These are phyloP conservation scores for Regulus satrapa DNA, from an alignment of 2,113 vertebrate genomes.

Conservation along the genomic window DNA sequence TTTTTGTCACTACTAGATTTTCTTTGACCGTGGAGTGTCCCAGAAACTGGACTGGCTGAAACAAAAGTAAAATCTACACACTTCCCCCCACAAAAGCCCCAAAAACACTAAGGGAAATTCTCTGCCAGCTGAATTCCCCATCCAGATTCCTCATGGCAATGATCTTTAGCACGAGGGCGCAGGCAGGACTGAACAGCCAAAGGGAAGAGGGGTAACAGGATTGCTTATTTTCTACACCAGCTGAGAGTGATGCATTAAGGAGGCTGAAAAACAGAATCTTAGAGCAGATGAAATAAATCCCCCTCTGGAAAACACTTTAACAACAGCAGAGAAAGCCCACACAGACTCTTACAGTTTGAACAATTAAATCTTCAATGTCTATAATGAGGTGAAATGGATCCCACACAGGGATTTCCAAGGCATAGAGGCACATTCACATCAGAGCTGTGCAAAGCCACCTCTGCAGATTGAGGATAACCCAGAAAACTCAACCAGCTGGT, in stretches of 20 bases:
- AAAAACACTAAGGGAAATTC: not conserved
- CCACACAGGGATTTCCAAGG: not conserved
- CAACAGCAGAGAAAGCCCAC: not conserved
- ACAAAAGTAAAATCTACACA: not conserved
- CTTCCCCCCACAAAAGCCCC: accelerated
- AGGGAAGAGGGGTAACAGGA: not conserved
- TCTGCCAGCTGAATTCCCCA: not conserved
- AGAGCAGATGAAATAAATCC: not conserved
- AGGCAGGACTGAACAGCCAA: not conserved
- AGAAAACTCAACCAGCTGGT: not conserved
- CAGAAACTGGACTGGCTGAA: not conserved
- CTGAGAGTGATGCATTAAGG: not conserved
- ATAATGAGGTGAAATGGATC: not conserved
- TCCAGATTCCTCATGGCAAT: not conserved
- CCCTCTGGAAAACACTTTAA: not conserved
- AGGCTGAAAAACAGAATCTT: not conserved
- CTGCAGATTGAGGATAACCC: not conserved
- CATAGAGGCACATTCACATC: not conserved
- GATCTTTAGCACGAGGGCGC: not conserved
- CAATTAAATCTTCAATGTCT: not conserved
- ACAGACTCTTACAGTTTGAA: not conserved
- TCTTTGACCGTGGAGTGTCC: not conserved
- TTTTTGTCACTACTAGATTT: not conserved
- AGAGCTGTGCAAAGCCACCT: not conserved
- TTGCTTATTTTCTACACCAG: not conserved